Conservation (phyloP, 2,113 vertebrate genomes). For the Pangasianodon gigas region DNA sequence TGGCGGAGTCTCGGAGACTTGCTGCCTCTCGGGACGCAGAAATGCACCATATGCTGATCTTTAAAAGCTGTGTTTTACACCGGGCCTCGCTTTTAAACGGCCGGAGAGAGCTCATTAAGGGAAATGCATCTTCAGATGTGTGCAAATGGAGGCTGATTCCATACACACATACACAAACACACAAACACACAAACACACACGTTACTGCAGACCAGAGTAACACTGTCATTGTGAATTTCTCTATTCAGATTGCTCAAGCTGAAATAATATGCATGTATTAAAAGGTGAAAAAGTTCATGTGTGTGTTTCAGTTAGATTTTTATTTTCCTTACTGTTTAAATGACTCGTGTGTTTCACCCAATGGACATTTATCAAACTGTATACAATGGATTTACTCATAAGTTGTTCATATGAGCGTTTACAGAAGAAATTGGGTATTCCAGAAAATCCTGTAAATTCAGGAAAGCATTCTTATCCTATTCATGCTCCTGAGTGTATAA, state of each 20-base stretch:
- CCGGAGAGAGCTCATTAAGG: slow-evolving; percentile 66
- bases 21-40: slow-evolving; percentile 42
- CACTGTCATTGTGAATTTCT: not conserved
- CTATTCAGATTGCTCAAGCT: not conserved
- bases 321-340: not conserved
- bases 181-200: slow-evolving; percentile 7
- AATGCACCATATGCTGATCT: slow-evolving; percentile 67
- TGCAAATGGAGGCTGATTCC: slow-evolving; percentile 39
- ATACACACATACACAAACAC: not conserved
- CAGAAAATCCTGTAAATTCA: not conserved
- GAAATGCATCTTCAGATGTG: slow-evolving; percentile 60
- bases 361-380: not conserved
- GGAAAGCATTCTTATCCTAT: not conserved
- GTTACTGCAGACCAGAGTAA: no score
- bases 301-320: not conserved
- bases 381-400: not conserved
- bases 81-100: slow-evolving; percentile 59
- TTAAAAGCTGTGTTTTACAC: slow-evolving; percentile 65
- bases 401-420: not conserved
- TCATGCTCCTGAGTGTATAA: not conserved
- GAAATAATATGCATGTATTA: not conserved
- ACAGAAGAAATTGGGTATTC: not conserved
- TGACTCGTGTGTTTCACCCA: not conserved
- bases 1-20: slow-evolving; percentile 15
- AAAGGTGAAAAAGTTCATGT: not conserved